These are phyloP conservation scores for Heterochromis multidens DNA, from an alignment of 2,113 vertebrate species.

Conservation along the genomic window DNA sequence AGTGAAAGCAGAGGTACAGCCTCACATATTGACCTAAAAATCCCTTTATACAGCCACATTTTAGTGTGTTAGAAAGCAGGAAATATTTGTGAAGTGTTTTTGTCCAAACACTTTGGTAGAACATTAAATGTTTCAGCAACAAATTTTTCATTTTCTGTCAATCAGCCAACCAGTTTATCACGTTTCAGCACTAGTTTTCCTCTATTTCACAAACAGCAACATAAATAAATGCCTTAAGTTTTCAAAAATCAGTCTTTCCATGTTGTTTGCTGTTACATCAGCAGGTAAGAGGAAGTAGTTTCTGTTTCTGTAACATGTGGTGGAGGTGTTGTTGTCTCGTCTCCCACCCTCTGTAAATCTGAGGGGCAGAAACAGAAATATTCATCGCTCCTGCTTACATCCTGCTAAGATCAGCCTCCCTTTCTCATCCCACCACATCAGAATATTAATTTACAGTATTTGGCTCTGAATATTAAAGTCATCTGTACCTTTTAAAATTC, in stretches of 20 bases:
- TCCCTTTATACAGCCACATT: background rate
- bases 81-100: too few species aligned
- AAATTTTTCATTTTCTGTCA: background rate
- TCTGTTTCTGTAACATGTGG: background rate
- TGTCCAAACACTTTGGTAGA: background rate
- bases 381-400: slow-evolving; percentile 73
- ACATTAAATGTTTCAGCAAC: background rate
- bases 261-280: background rate
- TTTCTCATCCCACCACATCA: slow-evolving; percentile 80
- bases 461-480: slow-evolving; percentile 97
- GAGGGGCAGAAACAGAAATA: slow-evolving; percentile 56
- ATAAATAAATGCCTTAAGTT: background rate
- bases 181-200: background rate
- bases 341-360: background rate
- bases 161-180: background rate
- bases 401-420: slow-evolving; percentile 69
- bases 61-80: background rate
- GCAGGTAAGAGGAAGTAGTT: background rate
- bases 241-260: rapidly evolving
- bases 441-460: slow-evolving; percentile 94
- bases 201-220: background rate
- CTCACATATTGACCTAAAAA: background rate
- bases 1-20: background rate
- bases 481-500: slow-evolving; percentile 99
- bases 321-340: background rate